phyloP scores from a whole-genome alignment of 2,888 invertebrate species.

The Agrochola lota region DNA sequence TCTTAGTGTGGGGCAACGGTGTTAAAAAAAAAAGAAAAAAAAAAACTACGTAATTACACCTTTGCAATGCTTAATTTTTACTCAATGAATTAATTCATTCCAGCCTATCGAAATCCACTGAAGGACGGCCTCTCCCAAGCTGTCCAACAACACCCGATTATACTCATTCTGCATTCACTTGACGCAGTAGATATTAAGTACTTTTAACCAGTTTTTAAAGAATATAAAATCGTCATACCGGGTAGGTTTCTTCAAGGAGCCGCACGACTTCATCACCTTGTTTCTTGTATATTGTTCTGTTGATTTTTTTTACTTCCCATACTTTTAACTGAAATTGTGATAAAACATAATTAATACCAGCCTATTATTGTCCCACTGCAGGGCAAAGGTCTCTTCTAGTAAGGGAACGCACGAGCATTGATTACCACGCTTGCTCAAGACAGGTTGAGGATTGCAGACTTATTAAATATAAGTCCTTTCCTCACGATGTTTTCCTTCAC shows the following conservation, averaged over 20 bases:
- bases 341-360: background rate
- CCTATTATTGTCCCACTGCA: background rate
- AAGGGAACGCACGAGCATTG: too few relatives aligned
- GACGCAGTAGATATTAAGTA: too few relatives aligned
- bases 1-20: too few relatives aligned
- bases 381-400: background rate
- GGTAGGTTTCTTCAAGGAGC: conserved; percentile 28
- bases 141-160: too few relatives aligned
- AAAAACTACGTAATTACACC: background rate
- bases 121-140: background rate
- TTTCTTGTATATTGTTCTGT: conserved; percentile 18
- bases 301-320: conserved; percentile 23
- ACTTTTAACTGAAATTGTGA: conserved; percentile 36
- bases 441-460: too few relatives aligned
- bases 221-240: background rate
- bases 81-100: background rate
- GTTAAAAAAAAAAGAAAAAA: too few relatives aligned
- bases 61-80: background rate
- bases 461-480: background rate
- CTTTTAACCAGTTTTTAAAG: too few relatives aligned
- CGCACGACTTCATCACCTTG: conserved; percentile 25
- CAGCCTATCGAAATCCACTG: background rate
- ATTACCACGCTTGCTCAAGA: background rate
- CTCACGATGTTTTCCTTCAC: background rate
- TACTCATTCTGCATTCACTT: too few relatives aligned